These are phyloP conservation scores for Drosophila histrio DNA, from an alignment of 2,888 invertebrate genomes.

Conservation along the genomic window DNA sequence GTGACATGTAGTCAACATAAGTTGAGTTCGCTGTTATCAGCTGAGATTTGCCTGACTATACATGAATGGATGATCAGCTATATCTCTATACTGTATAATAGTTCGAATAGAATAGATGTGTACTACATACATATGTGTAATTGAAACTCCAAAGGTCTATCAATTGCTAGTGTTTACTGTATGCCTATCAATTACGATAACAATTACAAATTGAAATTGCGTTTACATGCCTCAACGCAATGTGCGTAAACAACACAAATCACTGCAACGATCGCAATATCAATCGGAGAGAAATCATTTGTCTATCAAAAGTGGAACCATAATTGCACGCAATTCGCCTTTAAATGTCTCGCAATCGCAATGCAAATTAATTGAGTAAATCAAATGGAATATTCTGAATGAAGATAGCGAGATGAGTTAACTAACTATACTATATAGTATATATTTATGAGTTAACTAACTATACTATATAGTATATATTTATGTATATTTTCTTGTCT, in stretches of 20 bases:
- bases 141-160: slow-evolving; percentile 22
- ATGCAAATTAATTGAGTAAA: slow-evolving; percentile 40
- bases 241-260: slow-evolving; percentile 51
- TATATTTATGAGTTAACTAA: neutral
- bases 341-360: slow-evolving; percentile 60
- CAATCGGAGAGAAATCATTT: neutral
- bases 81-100: neutral
- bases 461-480: neutral
- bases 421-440: neutral
- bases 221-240: slow-evolving; percentile 55
- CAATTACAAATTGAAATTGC: slow-evolving; percentile 51
- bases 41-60: neutral
- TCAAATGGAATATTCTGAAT: slow-evolving; percentile 32
- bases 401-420: slow-evolving; percentile 11
- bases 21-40: slow-evolving; percentile 24
- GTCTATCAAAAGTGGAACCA: slow-evolving; percentile 47
- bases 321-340: slow-evolving; percentile 65
- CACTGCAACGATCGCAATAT: slow-evolving; percentile 43
- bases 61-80: slow-evolving; percentile 17
- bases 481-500: neutral
- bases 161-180: slow-evolving; percentile 8
- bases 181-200: slow-evolving; percentile 53
- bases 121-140: neutral
- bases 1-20: slow-evolving; percentile 29
- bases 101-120: too few relatives aligned